phyloP scores from a whole-genome alignment of 2,113 vertebrate genomes.

The Colaptes auratus region DNA sequence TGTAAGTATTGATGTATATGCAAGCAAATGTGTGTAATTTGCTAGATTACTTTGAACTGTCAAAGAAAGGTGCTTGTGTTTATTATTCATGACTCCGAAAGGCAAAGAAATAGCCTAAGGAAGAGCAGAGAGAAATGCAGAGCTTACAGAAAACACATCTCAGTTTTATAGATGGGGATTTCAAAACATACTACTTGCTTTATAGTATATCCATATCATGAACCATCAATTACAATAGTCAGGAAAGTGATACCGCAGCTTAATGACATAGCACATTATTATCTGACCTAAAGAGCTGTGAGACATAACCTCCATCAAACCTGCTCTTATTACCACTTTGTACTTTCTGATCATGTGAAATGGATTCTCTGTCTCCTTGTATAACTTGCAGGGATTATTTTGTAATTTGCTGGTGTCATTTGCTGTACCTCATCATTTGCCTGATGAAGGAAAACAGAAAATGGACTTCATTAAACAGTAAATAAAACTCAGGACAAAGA shows the following conservation, averaged over 20 bases:
- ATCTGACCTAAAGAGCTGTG: constrained; percentile 50
- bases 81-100: constrained; percentile 60
- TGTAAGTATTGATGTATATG: not conserved
- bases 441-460: constrained; percentile 44
- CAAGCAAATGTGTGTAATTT: not conserved
- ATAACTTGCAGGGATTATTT: constrained; percentile 39
- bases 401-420: constrained; percentile 34
- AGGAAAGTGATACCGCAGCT: not conserved
- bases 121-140: constrained; percentile 53
- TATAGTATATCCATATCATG: constrained; percentile 16
- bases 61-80: constrained; percentile 51
- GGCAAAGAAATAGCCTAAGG: constrained; percentile 52
- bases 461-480: constrained; percentile 45
- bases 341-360: constrained; percentile 8
- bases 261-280: constrained; percentile 54
- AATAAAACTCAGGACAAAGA: constrained; percentile 26
- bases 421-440: constrained; percentile 29
- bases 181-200: constrained; percentile 52
- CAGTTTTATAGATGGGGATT: constrained; percentile 52
- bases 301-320: constrained; percentile 57
- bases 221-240: constrained; percentile 39
- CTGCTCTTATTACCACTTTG: constrained; percentile 27
- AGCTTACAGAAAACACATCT: constrained; percentile 23
- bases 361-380: constrained; percentile 31
- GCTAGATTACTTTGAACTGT: constrained; percentile 57